These are phyloP conservation scores for Cladopsammia gracilis DNA, from an alignment of 64 coral and sea anemone species.

Conservation along the genomic window DNA sequence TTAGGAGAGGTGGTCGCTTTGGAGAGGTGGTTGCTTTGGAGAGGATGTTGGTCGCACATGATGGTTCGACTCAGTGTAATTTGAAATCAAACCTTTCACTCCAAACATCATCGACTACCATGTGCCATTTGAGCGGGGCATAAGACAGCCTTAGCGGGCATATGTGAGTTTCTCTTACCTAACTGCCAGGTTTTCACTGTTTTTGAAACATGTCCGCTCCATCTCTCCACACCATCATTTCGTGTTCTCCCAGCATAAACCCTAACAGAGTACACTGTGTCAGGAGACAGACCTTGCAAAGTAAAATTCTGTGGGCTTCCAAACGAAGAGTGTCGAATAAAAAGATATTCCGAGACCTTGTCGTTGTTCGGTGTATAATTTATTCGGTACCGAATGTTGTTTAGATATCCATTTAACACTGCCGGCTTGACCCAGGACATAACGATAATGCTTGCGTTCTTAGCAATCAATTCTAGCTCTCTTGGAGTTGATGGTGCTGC, in stretches of 20 bases:
- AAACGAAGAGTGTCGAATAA: not conserved
- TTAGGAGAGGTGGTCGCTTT: no score
- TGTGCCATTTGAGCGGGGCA: no score
- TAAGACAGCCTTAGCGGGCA: no score
- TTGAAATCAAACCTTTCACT: no score
- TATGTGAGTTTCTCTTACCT: not conserved
- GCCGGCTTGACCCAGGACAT: constrained; percentile 45
- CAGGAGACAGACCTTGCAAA: constrained; percentile 27
- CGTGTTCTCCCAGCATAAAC: constrained; percentile 57
- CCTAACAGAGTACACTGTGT: constrained; percentile 17
- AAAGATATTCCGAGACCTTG: constrained; percentile 30
- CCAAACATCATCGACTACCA: no score
- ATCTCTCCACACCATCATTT: constrained; percentile 25
- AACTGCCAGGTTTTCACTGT: constrained; percentile 48
- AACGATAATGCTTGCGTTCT: constrained; percentile 31
- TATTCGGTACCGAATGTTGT: constrained; percentile 34
- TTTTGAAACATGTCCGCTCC: constrained; percentile 13
- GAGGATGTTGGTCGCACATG: no score
- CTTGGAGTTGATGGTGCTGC: constrained; percentile 45
- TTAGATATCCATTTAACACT: constrained; percentile 45
- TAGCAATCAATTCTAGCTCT: not conserved
- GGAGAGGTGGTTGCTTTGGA: no score
- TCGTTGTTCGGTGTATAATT: constrained; percentile 20
- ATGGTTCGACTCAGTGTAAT: no score
- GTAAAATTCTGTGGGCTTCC: constrained; percentile 9